Percentiles rank a stretch among this genome's conserved stretches.
These are phyloP conservation scores for Nemotelus pantherinus DNA, from an alignment of 2,888 invertebrate species.

Conservation along the genomic window DNA sequence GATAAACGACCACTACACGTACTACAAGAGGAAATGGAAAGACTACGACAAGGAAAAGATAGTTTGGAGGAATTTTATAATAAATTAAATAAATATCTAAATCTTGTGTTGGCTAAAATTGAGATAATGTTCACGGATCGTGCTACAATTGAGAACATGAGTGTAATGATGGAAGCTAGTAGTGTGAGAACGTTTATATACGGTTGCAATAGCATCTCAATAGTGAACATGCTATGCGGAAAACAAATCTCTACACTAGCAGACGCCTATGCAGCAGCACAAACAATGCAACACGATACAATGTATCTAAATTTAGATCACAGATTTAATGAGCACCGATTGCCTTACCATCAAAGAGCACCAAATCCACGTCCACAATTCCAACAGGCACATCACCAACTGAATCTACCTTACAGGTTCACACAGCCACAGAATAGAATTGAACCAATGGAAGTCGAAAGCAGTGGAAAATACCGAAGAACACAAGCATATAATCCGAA, in stretches of 20 bases:
- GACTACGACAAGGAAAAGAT: neutral
- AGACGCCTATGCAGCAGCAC: neutral
- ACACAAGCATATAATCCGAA: neutral
- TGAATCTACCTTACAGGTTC: too few relatives aligned
- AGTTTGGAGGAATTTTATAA: neutral
- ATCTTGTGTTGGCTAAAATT: neutral
- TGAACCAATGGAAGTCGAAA: conserved; percentile 6
- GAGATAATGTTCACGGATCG: neutral
- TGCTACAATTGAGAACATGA: neutral
- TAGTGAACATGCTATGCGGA: neutral
- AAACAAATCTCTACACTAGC: neutral
- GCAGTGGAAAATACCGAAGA: neutral
- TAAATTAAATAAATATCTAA: neutral
- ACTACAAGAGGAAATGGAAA: neutral
- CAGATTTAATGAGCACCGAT: neutral
- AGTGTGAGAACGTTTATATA: neutral
- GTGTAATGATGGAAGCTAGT: neutral
- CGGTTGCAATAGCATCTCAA: neutral
- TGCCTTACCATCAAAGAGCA: neutral
- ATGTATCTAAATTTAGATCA: neutral
- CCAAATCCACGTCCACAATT: too few relatives aligned
- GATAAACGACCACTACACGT: conserved; percentile 11
- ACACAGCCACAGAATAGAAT: too few relatives aligned
- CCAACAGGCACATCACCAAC: too few relatives aligned
- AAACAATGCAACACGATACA: neutral